These are phyloP conservation scores for Halisarca cf. caerulea DNA, from an alignment of 37 sponge, comb jelly and placozoan genomes.

Conservation along the genomic window DNA sequence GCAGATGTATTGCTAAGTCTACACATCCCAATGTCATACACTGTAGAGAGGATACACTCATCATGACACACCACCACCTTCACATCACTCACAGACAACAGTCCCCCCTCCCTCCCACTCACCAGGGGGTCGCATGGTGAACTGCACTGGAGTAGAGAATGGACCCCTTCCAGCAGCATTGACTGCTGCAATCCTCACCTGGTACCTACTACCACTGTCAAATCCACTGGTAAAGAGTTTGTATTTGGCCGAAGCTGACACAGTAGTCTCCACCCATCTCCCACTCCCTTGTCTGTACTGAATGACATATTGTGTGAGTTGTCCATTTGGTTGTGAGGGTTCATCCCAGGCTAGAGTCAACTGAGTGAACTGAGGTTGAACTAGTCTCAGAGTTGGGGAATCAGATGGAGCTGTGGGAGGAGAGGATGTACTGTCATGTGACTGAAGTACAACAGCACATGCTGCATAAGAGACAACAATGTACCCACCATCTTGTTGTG, in stretches of 20 bases:
- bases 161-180: not conserved
- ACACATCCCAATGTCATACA: not conserved
- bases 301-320: not conserved
- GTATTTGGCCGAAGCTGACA: not conserved
- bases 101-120: not conserved
- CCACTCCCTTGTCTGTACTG: not conserved
- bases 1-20: not conserved
- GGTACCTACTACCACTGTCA: not conserved
- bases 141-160: not conserved
- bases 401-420: not conserved
- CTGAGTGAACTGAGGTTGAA: slow-evolving; percentile 2
- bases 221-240: not conserved
- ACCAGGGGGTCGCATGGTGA: not conserved
- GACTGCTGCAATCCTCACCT: not conserved
- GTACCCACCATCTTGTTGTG: not conserved
- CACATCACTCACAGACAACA: not conserved
- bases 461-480: too few species aligned
- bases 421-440: too few species aligned
- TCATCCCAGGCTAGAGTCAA: not conserved
- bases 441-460: too few species aligned
- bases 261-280: not conserved
- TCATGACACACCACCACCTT: not conserved
- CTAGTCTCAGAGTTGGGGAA: not conserved
- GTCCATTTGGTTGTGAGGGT: slow-evolving; percentile 5
- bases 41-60: not conserved